Conservation (phyloP, 1,140 invertebrate species). For the Panagrolaimus sp. region DNA sequence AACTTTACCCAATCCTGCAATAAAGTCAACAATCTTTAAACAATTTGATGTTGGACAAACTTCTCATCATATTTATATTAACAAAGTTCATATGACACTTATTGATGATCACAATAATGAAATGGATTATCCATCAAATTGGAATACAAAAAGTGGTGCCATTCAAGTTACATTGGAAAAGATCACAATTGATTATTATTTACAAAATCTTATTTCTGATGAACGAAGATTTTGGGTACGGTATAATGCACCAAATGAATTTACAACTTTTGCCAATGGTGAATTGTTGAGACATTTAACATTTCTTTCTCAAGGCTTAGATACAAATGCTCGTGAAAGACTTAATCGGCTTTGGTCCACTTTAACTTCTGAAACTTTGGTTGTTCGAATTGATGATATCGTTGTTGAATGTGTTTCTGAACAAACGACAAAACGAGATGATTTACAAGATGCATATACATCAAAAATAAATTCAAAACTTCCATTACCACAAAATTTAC, state of each 20-base stretch:
- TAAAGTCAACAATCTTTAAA: conserved; percentile 68
- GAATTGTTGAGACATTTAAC: conserved; percentile 66
- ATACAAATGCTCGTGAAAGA: conserved; percentile 37
- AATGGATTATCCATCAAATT: conserved; percentile 46
- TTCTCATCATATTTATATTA: conserved; percentile 89
- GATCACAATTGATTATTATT: conserved; percentile 90
- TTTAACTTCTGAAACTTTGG: conserved; percentile 82
- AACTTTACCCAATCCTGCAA: conserved; percentile 58
- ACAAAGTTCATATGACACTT: conserved; percentile 88
- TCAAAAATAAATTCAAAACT: conserved; percentile 61
- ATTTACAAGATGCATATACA: conserved; percentile 26
- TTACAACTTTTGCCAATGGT: conserved; percentile 60
- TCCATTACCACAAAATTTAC: conserved; percentile 78
- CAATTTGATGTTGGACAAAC: conserved; percentile 90
- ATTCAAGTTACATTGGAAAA: conserved; percentile 78
- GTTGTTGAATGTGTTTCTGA: conserved; percentile 76
- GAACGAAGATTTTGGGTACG: conserved; percentile 40
- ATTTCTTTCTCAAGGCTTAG: conserved; percentile 54
- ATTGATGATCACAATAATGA: conserved; percentile 72
- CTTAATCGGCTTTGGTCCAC: conserved; percentile 53
- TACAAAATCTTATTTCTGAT: conserved; percentile 58
- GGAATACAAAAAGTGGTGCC: conserved; percentile 76
- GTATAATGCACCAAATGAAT: conserved; percentile 44
- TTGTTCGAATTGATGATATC: conserved; percentile 77
- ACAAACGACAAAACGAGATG: conserved; percentile 60